These are phyloP conservation scores for Dolichoris vasculosae DNA, from an alignment of 1,140 invertebrate species.

Conservation along the genomic window DNA sequence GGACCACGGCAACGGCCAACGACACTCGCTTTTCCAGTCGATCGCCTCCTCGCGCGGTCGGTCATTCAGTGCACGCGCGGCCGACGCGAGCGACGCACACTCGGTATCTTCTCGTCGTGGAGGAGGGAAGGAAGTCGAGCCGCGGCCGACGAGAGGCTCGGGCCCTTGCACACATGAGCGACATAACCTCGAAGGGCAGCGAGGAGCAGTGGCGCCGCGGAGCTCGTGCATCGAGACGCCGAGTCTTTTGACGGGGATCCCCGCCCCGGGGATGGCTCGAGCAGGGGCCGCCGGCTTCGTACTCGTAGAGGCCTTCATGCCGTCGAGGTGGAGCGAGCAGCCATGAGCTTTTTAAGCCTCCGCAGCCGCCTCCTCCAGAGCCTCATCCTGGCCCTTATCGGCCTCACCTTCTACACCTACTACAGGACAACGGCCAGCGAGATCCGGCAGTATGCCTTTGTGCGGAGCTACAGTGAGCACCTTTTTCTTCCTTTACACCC, in stretches of 20 bases:
- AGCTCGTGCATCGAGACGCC: neutral
- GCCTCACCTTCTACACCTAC: constrained; percentile 69
- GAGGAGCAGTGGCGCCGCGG: neutral
- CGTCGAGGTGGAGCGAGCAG: constrained; percentile 34
- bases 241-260: neutral
- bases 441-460: constrained; percentile 57
- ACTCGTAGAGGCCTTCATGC: neutral
- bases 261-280: neutral
- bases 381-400: constrained; percentile 66
- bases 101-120: too few relatives aligned
- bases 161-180: constrained; percentile 15
- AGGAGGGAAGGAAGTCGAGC: neutral
- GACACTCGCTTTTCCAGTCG: constrained; percentile 6
- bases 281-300: neutral
- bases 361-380: constrained; percentile 68
- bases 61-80: constrained; percentile 41
- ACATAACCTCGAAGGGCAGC: constrained; percentile 42
- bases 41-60: neutral
- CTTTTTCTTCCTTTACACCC: neutral
- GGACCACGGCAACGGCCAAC: constrained; percentile 1
- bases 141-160: neutral
- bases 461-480: constrained; percentile 64
- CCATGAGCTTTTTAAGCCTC: constrained; percentile 68
- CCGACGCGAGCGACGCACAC: constrained; percentile 9
- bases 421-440: constrained; percentile 68